Base-by-base conservation (phyloP, 2,797 vertebrate species). In the Lindbergichthys nudifrons region DNA sequence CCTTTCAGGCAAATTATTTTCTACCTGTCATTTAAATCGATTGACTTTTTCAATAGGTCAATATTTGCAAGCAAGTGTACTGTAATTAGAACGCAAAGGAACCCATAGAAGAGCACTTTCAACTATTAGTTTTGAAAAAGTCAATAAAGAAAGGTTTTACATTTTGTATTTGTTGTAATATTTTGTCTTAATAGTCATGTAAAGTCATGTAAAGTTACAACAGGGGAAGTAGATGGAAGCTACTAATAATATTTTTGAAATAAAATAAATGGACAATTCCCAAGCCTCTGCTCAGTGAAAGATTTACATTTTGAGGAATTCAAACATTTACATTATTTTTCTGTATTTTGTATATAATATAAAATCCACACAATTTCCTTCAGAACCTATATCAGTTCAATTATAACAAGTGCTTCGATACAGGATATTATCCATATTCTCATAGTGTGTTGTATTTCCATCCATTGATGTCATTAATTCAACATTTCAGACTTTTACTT, bases 31-130 rank as follows among this genome's bases (percentile, higher is more conserved):
- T 76, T 78, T 54, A 59, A 80, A 81, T 73, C 32, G 58, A 58
- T 43, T 46, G 10, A 60, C 57, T 84, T 77, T 62, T 30, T 87
- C 80, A 84, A 70, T 76, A 67, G 66, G 67, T 83, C 82, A 83
- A 73, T 84, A 74, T 70, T 69, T 76, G 10, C 30, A 41, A 47
- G 15, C 21, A 23, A 48, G 21, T 67, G 54, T 26, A 5, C 26
- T 26, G 26, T 82, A 66, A 83, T 88, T 70, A 80, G n/a, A 73
- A 46, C 9, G 19, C 16, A 41, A 15, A 42, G 11, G 78, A 76
- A 65, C 47, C 30, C 14, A 46, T 16, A 46, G 1, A 0, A 50
- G 5, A 2, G 23, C n/a, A 15, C 19, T 61, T 74, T 75, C 51
- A 70, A 68, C 50, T 52, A 23, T 42, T 5, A 5, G 2, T 10